Percentiles rank a stretch among this genome's conserved stretches.
These are phyloP conservation scores for Chaenodraco wilsoni DNA, from an alignment of 2,797 vertebrate species.

Conservation along the genomic window DNA sequence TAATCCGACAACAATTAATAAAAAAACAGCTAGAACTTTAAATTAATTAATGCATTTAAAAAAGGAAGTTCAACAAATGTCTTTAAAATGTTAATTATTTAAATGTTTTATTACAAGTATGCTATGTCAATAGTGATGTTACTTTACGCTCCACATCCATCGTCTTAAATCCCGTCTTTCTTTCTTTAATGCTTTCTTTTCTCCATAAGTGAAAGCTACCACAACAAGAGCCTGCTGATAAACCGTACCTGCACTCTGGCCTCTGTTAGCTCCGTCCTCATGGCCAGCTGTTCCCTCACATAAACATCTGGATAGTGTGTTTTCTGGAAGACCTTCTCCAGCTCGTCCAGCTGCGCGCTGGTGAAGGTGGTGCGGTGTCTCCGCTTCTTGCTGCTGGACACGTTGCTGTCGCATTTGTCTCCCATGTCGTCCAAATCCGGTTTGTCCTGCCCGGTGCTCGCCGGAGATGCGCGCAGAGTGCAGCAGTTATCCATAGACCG, in stretches of 20 bases:
- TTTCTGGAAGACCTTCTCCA: slow-evolving; percentile 99
- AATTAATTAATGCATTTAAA: too few relatives aligned
- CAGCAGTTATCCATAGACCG: slow-evolving; percentile 91
- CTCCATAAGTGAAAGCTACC: neutral
- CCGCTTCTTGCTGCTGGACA: slow-evolving; percentile 98
- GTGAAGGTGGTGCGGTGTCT: slow-evolving; percentile 97
- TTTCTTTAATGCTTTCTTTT: neutral
- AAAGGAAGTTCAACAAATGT: too few relatives aligned
- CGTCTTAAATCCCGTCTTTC: neutral
- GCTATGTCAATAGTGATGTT: too few relatives aligned
- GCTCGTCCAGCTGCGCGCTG: slow-evolving; percentile 95
- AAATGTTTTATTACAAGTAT: too few relatives aligned
- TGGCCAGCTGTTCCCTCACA: slow-evolving; percentile 95
- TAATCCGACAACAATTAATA: too few relatives aligned
- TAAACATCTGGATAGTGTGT: slow-evolving; percentile 99
- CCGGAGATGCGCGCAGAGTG: slow-evolving; percentile 88
- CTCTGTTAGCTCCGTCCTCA: slow-evolving; percentile 97
- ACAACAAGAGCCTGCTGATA: neutral
- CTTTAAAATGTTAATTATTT: too few relatives aligned
- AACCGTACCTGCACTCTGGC: slow-evolving; percentile 94
- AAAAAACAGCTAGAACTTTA: neutral
- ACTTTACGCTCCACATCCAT: neutral
- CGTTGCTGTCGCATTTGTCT: slow-evolving; percentile 95
- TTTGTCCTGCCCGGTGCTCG: slow-evolving; percentile 82
- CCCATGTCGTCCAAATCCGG: slow-evolving; percentile 90